Conservation (phyloP, 1,140 invertebrate species). For the Saccostrea echinata region DNA sequence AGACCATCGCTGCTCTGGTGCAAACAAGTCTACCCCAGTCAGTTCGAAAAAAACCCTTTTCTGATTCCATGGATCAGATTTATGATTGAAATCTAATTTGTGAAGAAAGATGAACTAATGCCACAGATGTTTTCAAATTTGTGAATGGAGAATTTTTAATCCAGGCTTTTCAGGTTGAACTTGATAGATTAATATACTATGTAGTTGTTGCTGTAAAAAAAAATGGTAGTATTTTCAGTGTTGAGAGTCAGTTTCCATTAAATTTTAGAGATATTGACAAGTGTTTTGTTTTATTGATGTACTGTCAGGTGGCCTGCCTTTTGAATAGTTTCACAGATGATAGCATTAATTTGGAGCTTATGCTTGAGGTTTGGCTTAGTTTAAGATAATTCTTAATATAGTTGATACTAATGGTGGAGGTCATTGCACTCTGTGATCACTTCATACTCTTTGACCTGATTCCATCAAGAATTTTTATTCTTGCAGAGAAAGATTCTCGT, state of each 20-base stretch:
- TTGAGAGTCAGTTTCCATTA: not conserved
- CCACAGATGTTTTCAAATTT: not conserved
- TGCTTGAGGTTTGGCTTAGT: not conserved
- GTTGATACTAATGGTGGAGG: conserved; percentile 2
- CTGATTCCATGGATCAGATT: not conserved
- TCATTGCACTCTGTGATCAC: not conserved
- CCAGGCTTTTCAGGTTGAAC: too few relatives aligned
- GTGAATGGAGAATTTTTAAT: not conserved
- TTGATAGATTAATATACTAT: not conserved
- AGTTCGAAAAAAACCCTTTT: not conserved
- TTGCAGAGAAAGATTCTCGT: conserved; percentile 13
- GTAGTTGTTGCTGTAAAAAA: not conserved
- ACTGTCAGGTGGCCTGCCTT: not conserved
- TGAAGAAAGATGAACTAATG: too few relatives aligned
- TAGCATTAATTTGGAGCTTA: not conserved
- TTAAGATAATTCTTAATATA: not conserved
- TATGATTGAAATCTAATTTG: too few relatives aligned
- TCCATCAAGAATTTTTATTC: conserved; percentile 29
- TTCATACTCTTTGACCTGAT: not conserved
- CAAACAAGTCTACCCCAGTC: not conserved
- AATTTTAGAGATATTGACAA: not conserved
- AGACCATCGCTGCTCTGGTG: conserved; percentile 23
- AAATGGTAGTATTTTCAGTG: not conserved
- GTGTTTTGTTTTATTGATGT: not conserved
- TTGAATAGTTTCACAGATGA: not conserved